phyloP scores from a whole-genome alignment of 2,113 vertebrate genomes.

The Casuarius casuarius region DNA sequence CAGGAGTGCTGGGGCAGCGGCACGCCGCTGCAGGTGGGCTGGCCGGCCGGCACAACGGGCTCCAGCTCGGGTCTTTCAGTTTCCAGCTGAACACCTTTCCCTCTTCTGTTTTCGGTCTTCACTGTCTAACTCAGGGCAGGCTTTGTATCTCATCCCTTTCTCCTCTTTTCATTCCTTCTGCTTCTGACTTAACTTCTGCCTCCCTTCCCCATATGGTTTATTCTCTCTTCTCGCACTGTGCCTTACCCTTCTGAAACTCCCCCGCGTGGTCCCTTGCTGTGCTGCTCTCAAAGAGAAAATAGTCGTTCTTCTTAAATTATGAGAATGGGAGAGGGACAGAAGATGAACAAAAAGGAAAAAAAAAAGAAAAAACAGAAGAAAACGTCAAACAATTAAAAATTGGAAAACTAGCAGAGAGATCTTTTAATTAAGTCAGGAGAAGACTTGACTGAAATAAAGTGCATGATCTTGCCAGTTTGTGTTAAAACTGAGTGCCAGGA shows the following conservation, averaged over 20 bases:
- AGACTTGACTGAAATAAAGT: not conserved
- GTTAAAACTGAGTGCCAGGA: not conserved
- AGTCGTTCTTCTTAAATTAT: not conserved
- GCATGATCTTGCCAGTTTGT: not conserved
- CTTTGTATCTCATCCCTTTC: not conserved
- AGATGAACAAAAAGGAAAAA: not conserved
- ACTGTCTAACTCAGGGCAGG: not conserved
- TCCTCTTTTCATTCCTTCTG: not conserved
- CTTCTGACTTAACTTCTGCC: not conserved
- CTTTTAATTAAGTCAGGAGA: not conserved
- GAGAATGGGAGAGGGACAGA: not conserved
- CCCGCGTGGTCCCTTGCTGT: not conserved
- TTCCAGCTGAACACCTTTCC: not conserved
- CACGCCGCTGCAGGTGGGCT: too few relatives aligned
- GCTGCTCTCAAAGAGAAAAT: not conserved
- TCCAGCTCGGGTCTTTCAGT: not conserved
- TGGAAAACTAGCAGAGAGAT: not conserved
- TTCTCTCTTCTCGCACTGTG: not conserved
- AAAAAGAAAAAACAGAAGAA: not conserved
- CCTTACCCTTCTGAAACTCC: not conserved
- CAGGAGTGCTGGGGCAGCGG: too few relatives aligned
- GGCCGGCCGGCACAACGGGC: not conserved
- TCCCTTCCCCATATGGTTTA: not conserved
- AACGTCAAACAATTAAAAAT: not conserved
- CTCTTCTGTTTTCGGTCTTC: not conserved